Evolutionary conservation across 2,888 invertebrate species (phyloP), one percentile per base, ranked within the genome.

Genomic region (Drosophila glabriapex): DNA sequence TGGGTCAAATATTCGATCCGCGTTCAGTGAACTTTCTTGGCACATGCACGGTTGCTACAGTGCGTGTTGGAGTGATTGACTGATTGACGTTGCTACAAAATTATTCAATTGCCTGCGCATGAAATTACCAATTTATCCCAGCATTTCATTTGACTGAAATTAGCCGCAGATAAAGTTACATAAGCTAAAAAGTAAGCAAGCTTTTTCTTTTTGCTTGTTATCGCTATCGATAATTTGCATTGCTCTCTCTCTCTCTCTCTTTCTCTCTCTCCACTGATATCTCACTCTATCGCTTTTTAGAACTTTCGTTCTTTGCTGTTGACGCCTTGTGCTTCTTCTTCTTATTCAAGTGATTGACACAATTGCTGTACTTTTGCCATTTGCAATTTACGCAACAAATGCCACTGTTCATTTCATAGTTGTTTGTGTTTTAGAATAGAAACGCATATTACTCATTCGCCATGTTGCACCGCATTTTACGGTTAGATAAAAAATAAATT

Each of bases 361-460:
- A 78, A 68, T 77, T 70, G 35, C 31, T 54, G 55, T 52, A 43
- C 59, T 43, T 56, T 66, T 73, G 73, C 61, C 75, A 82, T 78
- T 83, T 80, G 56, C 68, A 68, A 73, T 64, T 60, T 46, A 22
- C 58, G 37, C 59, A 70, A 70, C 74, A 80, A 85, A 81, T 69
- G 68, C 55, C 55, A 65, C 49, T 55, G 60, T 61, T 39, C 41
- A 71, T 68, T 82, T 53, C 39, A 55, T 7, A 46, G 55, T 66
- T 66, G 62, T 61, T 56, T 63, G 22, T 28, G 9, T 31, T 52
- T 35, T 52, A 68, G 54, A 86, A 73, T 60, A 55, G 56, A 59
- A 64, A 67, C 53, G 41, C 68, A 66, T 41, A 54, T 83, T 84
- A 81, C 78, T 70, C 78, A 87, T 81, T 58, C 84, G 73, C 66